Percentiles rank a stretch among this genome's conserved stretches.
Conservation (phyloP, 64 coral and sea anemone genomes). For the Montipora sp. region DNA sequence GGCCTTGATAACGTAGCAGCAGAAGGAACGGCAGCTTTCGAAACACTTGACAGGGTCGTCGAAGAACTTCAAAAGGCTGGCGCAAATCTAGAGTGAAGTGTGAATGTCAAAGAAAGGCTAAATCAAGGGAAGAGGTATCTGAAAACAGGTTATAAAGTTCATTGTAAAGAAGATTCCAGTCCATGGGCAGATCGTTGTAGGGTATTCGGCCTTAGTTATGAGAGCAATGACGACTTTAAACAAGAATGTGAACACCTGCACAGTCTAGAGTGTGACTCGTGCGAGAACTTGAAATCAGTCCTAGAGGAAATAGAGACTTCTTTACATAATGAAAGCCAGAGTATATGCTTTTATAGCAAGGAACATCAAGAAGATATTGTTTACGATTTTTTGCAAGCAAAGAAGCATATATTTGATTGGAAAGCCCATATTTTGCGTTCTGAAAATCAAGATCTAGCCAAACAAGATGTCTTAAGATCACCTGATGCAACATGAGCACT, state of each 20-base stretch:
- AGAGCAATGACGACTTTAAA: constrained; percentile 23
- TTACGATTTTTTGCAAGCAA: constrained; percentile 19
- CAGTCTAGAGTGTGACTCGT: constrained; percentile 31
- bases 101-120: constrained; percentile 10
- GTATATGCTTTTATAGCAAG: not conserved
- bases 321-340: constrained; percentile 1
- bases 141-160: constrained; percentile 55
- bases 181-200: constrained; percentile 50
- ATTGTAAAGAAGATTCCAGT: constrained; percentile 44
- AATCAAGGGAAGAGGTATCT: constrained; percentile 34
- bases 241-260: constrained; percentile 34
- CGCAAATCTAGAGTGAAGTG: constrained; percentile 20
- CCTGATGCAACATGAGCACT: constrained; percentile 37
- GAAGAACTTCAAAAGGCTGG: constrained; percentile 44
- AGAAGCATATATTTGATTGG: constrained; percentile 45
- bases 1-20: constrained; percentile 55
- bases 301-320: constrained; percentile 5
- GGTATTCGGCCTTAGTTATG: constrained; percentile 30
- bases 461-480: constrained; percentile 17
- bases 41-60: constrained; percentile 26
- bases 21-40: constrained; percentile 34
- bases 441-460: constrained; percentile 65
- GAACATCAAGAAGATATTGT: constrained; percentile 19
- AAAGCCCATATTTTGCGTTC: constrained; percentile 66
- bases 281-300: constrained; percentile 48